Base-by-base conservation (phyloP, 2,888 invertebrate species). In the Synergus japonicus region DNA sequence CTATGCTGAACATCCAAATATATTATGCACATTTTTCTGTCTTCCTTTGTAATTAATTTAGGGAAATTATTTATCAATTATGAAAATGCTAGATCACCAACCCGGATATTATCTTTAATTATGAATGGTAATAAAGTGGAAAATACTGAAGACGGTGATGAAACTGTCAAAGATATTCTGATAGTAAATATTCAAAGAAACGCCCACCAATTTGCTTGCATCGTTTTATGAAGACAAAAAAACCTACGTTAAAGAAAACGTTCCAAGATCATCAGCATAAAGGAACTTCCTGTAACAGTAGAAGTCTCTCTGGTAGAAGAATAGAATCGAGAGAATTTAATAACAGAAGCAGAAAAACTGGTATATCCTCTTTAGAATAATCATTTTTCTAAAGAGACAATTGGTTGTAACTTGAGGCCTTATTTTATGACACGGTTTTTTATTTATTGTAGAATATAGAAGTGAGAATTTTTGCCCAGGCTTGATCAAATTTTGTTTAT, bases 71-170 rank as follows among this genome's bases (percentile, higher is more conserved):
- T 69, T 46, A 22, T 46, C 22, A 49, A 69, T 46, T 69, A 69
- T 22, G 5, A 67, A 67, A 67, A 69, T 18, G 9, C 58, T 15
- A 58, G 22, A 3, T 5, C 2, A 10, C 15, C n/a, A 69, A 69
- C 69, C 46, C 46, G 69, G 69, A 69, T 69, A 46, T 69, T 49
- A 29, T 69, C 29, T 69, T 22, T 44, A 46, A 46, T 69, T 29
- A 69, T 69, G 69, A 69, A 49, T 69, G 69, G 69, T 69, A 49
- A 69, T 69, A 69, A 69, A 69, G 46, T 9, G 37, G 73, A 73
- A 49, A 73, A 29, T 73, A 54, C 54, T 54, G 37, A 29, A 73
- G 49, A 15, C 73, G 63, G 63, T 29, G 12, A 63, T 63, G 29
- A 63, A 63, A 63, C 63, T 63, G 49, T 73, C 49, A 73, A 73